Evolutionary conservation across 2,797 vertebrate genomes (phyloP), one percentile per base, ranked within the genome.

Genomic region (Tachyglossus aculeatus): DNA sequence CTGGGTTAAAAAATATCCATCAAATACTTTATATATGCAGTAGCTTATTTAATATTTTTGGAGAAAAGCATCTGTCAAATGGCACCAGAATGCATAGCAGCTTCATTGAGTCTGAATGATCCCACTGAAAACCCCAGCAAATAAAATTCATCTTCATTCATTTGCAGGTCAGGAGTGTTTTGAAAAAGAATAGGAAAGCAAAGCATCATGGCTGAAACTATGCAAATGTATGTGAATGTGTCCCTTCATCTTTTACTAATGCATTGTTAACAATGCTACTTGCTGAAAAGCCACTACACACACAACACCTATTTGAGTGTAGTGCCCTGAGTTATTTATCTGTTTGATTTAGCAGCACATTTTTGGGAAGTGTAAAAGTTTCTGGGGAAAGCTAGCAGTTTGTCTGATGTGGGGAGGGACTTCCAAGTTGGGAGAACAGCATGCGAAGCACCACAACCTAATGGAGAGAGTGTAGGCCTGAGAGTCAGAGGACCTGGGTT

Each of bases 151-250:
- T 82, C 75, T 85, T 2, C 2, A 86, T 90, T 88, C 81, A 51
- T 79, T 89, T 85, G 85, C 89, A 82, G 84, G 86, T 88, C 85
- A 88, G 80, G 81, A 78, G 63, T 67, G 21, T 72, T 82, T 80
- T 69, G 79, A 85, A 85, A 57, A 57, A 86, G 85, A 86, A 81
- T 45, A 68, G 65, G 57, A 53, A 81, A 77, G 70, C 84, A 73
- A 76, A 86, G 78, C 74, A 59, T 68, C 62, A 73, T 80, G 80
- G 70, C 74, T 80, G 12, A 57, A 65, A 41, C 77, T 86, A 83
- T 87, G 88, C 85, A 89, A 88, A 89, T 89, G 78, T 87, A 68
- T 79, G 80, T 90, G 89, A 90, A 89, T 85, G 79, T 71, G 77
- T 70, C 63, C 71, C 88, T 90, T 87, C 81, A 76, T 86, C 87